phyloP scores from a whole-genome alignment of 2,113 vertebrate species.

The Pungitius pungitius region DNA sequence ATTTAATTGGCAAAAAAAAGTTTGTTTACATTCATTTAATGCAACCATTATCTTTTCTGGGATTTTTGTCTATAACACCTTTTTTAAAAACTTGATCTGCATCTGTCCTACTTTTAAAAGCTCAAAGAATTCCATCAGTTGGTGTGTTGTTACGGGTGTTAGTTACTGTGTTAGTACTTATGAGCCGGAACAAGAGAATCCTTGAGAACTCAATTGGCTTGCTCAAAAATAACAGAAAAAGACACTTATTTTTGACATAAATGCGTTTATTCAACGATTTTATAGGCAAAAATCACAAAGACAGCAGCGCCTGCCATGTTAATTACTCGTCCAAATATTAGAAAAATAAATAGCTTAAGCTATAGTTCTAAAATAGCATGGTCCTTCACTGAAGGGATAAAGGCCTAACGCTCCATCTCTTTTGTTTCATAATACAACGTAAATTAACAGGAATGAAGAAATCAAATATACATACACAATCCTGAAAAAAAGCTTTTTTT shows the following conservation, averaged over 20 bases:
- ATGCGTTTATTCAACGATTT: slow-evolving; percentile 76
- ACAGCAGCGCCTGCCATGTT: slow-evolving; percentile 79
- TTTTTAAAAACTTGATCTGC: too few species aligned
- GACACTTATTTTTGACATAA: slow-evolving; percentile 39
- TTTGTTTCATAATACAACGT: slow-evolving; percentile 65
- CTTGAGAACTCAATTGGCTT: not conserved
- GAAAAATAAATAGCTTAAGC: slow-evolving; percentile 88
- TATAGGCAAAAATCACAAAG: slow-evolving; percentile 68
- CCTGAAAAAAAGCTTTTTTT: slow-evolving; percentile 46
- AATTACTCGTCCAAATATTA: slow-evolving; percentile 77
- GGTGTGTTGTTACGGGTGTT: not conserved
- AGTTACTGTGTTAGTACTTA: not conserved
- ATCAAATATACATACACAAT: slow-evolving; percentile 71
- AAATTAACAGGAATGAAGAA: slow-evolving; percentile 72
- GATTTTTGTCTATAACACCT: too few species aligned
- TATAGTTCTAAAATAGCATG: slow-evolving; percentile 70
- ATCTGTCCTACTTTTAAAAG: slow-evolving; percentile 18
- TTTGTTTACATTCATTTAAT: too few species aligned
- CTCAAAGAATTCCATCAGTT: slow-evolving; percentile 37
- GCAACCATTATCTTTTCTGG: too few species aligned
- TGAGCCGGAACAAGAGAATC: not conserved
- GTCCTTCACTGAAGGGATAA: slow-evolving; percentile 84
- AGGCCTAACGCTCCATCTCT: slow-evolving; percentile 63
- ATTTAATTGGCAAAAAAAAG: too few species aligned
- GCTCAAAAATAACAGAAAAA: not conserved